Evolutionary conservation across 1,140 invertebrate species (phyloP), one percentile per base, ranked within the genome.

Genomic region (Scaptodrosophila lebanonensis): DNA sequence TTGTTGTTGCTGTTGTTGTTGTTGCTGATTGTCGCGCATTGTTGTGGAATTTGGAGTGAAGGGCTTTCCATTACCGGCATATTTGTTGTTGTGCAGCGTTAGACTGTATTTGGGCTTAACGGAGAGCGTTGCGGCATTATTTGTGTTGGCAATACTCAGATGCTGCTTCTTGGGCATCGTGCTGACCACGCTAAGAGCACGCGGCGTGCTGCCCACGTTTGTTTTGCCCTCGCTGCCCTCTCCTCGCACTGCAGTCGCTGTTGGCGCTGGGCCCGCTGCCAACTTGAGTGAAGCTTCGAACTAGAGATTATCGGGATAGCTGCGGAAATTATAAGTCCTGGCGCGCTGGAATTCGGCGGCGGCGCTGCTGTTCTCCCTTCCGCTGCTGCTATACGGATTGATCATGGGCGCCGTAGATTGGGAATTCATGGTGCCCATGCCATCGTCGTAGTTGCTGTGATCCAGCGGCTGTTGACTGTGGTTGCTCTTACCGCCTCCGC

Each of bases 281-380:
- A 82, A 58, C 62, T 82, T 70, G 6, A 84, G 59, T 39, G 79
- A 79, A 58, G 73, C 69, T 79, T 85, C 83, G 84, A 86, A 86
- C 84, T 86, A 86, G 66, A 86, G 84, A 73, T 86, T 86, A 54
- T 86, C 84, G 25, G 83, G 84, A 67, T 85, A 86, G 45, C 84
- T 86, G 51, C 84, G 83, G 62, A 86, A 86, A 65, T 86, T 86
- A 39, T 86, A 86, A 57, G 84, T 86, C 72, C 84, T 73, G 60
- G 84, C 79, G 16, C 84, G 79, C 43, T 86, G 84, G 13, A 85
- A 86, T 17, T 86, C 73, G n/a, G 84, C 79, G 1, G 82, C 53
- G 12, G 66, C 59, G 70, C 71, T 3, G 58, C 70, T 11, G 73
- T n/a, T n/a, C n/a, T n/a, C 64, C 15, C 61, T 60, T 7, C 59